These are phyloP conservation scores for Trialeurodes vaporariorum DNA, from an alignment of 1,140 invertebrate genomes.

Conservation along the genomic window DNA sequence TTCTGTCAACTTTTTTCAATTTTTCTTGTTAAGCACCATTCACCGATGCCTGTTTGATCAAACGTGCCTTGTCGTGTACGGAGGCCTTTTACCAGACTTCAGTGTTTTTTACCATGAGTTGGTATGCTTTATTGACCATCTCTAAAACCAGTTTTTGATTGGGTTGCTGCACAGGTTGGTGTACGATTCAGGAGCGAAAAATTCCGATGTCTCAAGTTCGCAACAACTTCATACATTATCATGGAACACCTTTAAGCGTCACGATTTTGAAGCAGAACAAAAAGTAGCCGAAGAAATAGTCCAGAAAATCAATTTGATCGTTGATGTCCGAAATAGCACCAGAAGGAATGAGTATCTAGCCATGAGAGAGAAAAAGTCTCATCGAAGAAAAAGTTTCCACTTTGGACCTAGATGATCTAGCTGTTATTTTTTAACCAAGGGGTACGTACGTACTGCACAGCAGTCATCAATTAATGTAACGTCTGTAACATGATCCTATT, in stretches of 20 bases:
- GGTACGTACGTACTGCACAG: too few species aligned
- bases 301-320: constrained; percentile 73
- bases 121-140: too few species aligned
- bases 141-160: too few species aligned
- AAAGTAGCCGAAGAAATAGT: constrained; percentile 66
- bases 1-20: too few species aligned
- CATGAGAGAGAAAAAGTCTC: constrained; percentile 45
- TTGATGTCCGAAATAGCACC: constrained; percentile 64
- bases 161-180: constrained; percentile 14
- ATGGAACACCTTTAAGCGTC: constrained; percentile 53
- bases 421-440: constrained; percentile 10
- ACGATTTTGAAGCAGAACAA: constrained; percentile 74
- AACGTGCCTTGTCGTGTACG: neutral
- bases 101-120: too few species aligned
- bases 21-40: neutral
- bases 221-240: constrained; percentile 10
- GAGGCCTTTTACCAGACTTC: too few species aligned
- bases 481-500: too few species aligned
- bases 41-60: neutral
- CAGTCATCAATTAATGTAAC: too few species aligned
- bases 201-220: constrained; percentile 12
- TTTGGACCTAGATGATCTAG: constrained; percentile 30
- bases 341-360: constrained; percentile 64
- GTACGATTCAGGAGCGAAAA: constrained; percentile 14
- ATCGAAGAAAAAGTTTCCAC: constrained; percentile 43